Percentiles rank a stretch among this genome's conserved stretches.
Conservation (phyloP, 2,888 invertebrate genomes). For the Lepidochrysops patricia region DNA sequence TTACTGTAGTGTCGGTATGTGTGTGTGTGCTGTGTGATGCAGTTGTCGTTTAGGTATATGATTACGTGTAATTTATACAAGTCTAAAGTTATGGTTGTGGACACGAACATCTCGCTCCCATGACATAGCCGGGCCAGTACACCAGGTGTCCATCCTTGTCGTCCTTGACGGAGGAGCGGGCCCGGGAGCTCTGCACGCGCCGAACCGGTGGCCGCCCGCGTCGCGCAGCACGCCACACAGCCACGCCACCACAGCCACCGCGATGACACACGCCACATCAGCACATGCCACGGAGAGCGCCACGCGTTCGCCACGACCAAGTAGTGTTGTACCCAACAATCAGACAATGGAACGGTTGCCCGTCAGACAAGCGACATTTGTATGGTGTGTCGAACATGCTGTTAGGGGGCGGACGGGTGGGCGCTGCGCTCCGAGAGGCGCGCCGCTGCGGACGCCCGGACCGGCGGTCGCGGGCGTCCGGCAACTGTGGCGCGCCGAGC, state of each 20-base stretch:
- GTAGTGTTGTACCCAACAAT: constrained; percentile 76
- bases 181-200: constrained; percentile 83
- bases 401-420: constrained; percentile 66
- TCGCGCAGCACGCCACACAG: constrained; percentile 31
- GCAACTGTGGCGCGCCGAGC: constrained; percentile 29
- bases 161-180: constrained; percentile 95
- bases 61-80: constrained; percentile 27
- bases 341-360: constrained; percentile 76
- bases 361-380: constrained; percentile 76
- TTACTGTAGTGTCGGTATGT: constrained; percentile 24
- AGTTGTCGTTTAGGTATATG: constrained; percentile 21
- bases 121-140: constrained; percentile 98
- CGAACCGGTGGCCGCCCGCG: constrained; percentile 34
- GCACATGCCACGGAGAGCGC: constrained; percentile 63
- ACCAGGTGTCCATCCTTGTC: constrained; percentile 99
- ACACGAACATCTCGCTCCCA: constrained; percentile 99
- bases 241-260: constrained; percentile 32
- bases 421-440: constrained; percentile 45
- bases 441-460: constrained; percentile 37
- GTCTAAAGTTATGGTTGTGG: constrained; percentile 75
- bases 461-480: constrained; percentile 31
- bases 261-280: constrained; percentile 28
- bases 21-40: constrained; percentile 27
- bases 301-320: constrained; percentile 74
- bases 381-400: constrained; percentile 72